phyloP scores from a whole-genome alignment of 2,113 vertebrate genomes.

The Onychostruthus taczanowskii region DNA sequence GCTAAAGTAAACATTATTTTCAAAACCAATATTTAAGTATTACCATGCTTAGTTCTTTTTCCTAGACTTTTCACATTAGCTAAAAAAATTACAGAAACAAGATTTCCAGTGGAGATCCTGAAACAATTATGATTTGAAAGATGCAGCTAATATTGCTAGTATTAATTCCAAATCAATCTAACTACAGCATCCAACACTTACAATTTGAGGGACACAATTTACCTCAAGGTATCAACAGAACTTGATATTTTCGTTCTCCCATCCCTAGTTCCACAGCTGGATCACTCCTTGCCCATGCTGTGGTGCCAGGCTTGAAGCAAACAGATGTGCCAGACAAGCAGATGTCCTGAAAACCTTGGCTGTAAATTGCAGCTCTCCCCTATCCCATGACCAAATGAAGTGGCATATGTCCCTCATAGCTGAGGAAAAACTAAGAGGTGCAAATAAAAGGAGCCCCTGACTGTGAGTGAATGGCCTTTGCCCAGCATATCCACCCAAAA shows the following conservation, averaged over 20 bases:
- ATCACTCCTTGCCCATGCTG: background rate
- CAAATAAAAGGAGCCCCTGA: background rate
- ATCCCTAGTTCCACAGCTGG: background rate
- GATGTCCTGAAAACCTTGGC: background rate
- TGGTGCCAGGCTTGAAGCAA: background rate
- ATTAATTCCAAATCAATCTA: background rate
- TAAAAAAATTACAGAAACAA: background rate
- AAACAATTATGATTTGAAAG: background rate
- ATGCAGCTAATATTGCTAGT: background rate
- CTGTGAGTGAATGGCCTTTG: background rate
- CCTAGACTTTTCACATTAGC: background rate
- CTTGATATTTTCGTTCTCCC: background rate
- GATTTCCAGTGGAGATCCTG: background rate
- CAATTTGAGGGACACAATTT: background rate
- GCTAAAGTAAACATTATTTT: background rate
- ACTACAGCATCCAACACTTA: background rate
- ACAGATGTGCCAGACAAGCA: background rate
- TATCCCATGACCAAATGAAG: background rate
- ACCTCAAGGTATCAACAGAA: background rate
- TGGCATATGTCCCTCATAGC: accelerated
- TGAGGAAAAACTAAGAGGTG: background rate
- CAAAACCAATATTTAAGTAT: background rate
- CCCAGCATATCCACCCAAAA: background rate
- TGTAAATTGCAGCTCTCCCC: background rate
- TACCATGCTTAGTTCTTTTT: background rate